Conservation (phyloP, 2,888 invertebrate species). For the Aplocera efformata region DNA sequence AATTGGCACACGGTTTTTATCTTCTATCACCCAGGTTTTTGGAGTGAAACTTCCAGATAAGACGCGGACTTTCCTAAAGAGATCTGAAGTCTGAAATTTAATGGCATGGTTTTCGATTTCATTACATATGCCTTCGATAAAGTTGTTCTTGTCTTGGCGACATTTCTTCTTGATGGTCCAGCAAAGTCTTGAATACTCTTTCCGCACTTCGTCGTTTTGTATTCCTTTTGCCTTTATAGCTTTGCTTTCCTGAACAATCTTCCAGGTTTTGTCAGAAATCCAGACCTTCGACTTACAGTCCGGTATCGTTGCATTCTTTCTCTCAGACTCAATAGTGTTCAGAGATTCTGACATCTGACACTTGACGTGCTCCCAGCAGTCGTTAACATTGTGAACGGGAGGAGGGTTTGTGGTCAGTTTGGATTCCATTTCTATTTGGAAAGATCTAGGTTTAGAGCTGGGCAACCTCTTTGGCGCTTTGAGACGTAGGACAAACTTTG, state of each 20-base stretch:
- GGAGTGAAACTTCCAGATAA: neutral
- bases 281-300: too few relatives aligned
- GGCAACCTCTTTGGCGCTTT: too few relatives aligned
- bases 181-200: neutral
- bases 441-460: too few relatives aligned
- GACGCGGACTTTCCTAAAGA: conserved; percentile 1
- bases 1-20: neutral
- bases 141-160: neutral
- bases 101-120: conserved; percentile 1
- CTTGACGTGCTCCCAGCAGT: too few relatives aligned
- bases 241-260: neutral
- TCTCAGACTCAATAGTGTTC: too few relatives aligned
- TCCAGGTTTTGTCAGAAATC: too few relatives aligned
- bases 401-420: too few relatives aligned
- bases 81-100: conserved; percentile 1
- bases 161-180: neutral
- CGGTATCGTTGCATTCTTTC: too few relatives aligned
- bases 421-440: too few relatives aligned
- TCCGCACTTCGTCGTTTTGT: neutral
- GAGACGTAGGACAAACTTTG: neutral
- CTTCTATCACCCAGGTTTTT: neutral
- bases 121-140: neutral
- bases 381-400: too few relatives aligned
- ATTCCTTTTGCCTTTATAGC: neutral
- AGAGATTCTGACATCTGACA: too few relatives aligned